phyloP scores from a whole-genome alignment of 2,797 vertebrate species.

The Peromyscus aztecus region DNA sequence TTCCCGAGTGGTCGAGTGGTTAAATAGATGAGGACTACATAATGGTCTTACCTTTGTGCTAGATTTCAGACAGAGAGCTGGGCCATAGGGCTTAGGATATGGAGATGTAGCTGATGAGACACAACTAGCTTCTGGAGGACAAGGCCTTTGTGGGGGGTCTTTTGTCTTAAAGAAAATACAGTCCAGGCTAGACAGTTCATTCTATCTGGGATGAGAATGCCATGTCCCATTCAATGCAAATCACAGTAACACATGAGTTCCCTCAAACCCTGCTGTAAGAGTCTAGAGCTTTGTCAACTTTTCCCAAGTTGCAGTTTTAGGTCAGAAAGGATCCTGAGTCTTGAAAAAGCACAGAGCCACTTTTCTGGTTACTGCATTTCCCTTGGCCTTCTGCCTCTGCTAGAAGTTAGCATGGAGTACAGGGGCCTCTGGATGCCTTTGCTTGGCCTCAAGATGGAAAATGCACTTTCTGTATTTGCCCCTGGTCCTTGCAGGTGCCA shows the following conservation, averaged over 20 bases:
- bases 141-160: background rate
- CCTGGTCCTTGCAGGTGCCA: background rate
- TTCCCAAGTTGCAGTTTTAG: background rate
- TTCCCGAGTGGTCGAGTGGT: background rate
- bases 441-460: background rate
- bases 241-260: background rate
- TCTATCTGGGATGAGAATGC: background rate
- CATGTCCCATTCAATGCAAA: background rate
- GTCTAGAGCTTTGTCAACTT: background rate
- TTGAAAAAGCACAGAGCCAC: background rate
- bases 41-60: background rate
- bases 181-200: background rate
- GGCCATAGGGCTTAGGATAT: background rate
- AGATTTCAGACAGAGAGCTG: background rate
- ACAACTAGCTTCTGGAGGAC: background rate
- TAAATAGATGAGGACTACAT: background rate
- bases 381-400: background rate
- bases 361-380: background rate
- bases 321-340: background rate
- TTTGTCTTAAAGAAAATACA: background rate
- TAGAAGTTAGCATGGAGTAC: background rate
- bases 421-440: background rate
- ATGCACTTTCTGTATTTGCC: background rate
- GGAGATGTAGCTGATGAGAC: background rate
- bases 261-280: background rate